A percentile compares a stretch with the other conserved stretches of the same genome.
Evolutionary conservation across 2,797 vertebrate species (phyloP).

Genomic region (Gymnothorax reevesii): DNA sequence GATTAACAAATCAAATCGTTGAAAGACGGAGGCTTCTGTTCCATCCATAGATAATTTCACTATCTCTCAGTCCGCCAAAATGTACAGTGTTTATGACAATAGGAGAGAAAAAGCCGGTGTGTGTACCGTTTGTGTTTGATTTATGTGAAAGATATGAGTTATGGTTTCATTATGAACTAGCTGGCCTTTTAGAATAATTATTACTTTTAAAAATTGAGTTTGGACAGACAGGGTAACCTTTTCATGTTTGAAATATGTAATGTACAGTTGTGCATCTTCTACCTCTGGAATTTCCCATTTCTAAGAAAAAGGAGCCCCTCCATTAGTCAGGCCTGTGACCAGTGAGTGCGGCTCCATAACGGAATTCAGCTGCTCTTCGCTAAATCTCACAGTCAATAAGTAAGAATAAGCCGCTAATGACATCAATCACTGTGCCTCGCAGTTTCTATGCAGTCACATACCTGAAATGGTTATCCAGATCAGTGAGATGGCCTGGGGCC

Average conservation of each 20-base stretch:
- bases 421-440: slow-evolving; percentile 41
- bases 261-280: not conserved
- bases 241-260: not conserved
- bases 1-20: too few species aligned
- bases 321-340: slow-evolving; percentile 37
- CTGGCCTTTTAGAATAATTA: not conserved
- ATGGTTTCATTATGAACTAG: not conserved
- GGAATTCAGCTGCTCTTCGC: slow-evolving; percentile 54
- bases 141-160: not conserved
- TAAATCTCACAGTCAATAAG: slow-evolving; percentile 66
- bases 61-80: not conserved
- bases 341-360: slow-evolving; percentile 42
- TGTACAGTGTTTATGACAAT: not conserved
- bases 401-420: slow-evolving; percentile 38
- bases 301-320: not conserved
- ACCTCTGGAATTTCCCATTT: not conserved
- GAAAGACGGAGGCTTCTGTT: too few species aligned
- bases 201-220: not conserved
- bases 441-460: not conserved
- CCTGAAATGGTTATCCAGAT: not conserved
- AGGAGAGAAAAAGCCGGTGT: not conserved
- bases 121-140: not conserved
- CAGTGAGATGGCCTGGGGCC: not conserved
- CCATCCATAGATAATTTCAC: too few species aligned
- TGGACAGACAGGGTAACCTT: not conserved